These are phyloP conservation scores for Cataglyphis cursor DNA, from an alignment of 2,888 invertebrate genomes.

Conservation along the genomic window DNA sequence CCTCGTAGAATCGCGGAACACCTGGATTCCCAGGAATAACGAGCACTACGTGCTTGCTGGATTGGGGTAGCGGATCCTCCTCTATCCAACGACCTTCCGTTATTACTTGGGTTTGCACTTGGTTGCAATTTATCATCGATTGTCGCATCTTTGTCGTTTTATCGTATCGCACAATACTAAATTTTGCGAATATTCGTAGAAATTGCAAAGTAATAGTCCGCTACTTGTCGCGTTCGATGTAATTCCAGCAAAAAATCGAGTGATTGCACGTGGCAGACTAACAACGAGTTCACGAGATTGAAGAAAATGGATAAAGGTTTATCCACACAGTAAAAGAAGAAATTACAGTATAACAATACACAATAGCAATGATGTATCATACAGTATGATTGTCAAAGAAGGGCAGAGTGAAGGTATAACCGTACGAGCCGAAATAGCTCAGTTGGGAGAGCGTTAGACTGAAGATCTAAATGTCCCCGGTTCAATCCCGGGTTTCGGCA, in stretches of 20 bases:
- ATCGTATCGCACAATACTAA: neutral
- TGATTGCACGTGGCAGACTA: neutral
- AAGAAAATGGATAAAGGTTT: neutral
- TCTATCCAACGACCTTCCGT: constrained; percentile 92
- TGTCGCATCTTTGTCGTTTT: constrained; percentile 83
- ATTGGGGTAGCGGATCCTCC: constrained; percentile 56
- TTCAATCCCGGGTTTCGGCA: constrained; percentile 77
- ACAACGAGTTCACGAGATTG: neutral
- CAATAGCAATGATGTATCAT: neutral
- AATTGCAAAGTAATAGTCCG: neutral
- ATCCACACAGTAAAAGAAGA: neutral
- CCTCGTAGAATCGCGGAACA: constrained; percentile 92
- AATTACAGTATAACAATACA: neutral
- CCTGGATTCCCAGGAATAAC: constrained; percentile 97
- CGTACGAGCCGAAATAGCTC: constrained; percentile 72
- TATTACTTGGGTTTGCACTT: constrained; percentile 91
- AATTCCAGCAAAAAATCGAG: neutral
- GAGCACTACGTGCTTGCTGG: constrained; percentile 90
- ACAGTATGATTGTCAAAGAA: neutral
- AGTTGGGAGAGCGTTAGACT: constrained; percentile 78
- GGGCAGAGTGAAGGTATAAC: neutral
- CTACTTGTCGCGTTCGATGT: neutral
- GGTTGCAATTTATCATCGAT: constrained; percentile 88
- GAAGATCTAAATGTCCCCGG: constrained; percentile 76
- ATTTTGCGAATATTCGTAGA: neutral